Evolutionary conservation across 92 coral and sea anemone species (phyloP).

Genomic region (Zoanthus sociatus): DNA sequence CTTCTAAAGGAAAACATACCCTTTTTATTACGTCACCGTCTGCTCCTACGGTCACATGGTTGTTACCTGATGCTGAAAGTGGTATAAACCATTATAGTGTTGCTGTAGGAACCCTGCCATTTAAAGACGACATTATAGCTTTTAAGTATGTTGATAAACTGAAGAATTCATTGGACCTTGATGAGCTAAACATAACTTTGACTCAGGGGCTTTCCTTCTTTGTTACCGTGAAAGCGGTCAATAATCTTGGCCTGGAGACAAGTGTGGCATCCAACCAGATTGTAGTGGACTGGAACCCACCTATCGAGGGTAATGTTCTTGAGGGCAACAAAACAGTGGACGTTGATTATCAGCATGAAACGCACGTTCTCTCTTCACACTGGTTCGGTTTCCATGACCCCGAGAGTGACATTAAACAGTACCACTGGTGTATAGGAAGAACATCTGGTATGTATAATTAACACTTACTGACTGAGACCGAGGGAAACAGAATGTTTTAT

Average conservation of each 20-base stretch:
- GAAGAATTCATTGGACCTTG: constrained; percentile 73
- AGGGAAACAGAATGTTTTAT: no score
- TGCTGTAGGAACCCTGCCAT: constrained; percentile 76
- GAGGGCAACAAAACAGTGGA: constrained; percentile 88
- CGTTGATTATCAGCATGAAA: constrained; percentile 66
- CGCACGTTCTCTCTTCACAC: constrained; percentile 59
- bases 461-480: no score
- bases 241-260: constrained; percentile 79
- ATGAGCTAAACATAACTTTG: constrained; percentile 71
- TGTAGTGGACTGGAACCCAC: constrained; percentile 90
- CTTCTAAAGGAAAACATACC: constrained; percentile 75
- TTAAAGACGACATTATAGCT: constrained; percentile 66
- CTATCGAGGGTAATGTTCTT: constrained; percentile 65
- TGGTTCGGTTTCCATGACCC: constrained; percentile 84
- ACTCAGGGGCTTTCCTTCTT: constrained; percentile 68
- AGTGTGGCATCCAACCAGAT: constrained; percentile 75
- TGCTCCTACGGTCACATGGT: constrained; percentile 84
- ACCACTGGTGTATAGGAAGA: constrained; percentile 83
- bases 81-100: constrained; percentile 67
- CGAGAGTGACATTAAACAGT: constrained; percentile 83
- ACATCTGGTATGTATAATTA: constrained; percentile 59
- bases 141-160: constrained; percentile 56
- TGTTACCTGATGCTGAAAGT: constrained; percentile 78
- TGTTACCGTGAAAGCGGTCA: constrained; percentile 75
- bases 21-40: constrained; percentile 71